Evolutionary conservation across 2,888 invertebrate genomes (phyloP).

Genomic region (Drosophila heteroneura): DNA sequence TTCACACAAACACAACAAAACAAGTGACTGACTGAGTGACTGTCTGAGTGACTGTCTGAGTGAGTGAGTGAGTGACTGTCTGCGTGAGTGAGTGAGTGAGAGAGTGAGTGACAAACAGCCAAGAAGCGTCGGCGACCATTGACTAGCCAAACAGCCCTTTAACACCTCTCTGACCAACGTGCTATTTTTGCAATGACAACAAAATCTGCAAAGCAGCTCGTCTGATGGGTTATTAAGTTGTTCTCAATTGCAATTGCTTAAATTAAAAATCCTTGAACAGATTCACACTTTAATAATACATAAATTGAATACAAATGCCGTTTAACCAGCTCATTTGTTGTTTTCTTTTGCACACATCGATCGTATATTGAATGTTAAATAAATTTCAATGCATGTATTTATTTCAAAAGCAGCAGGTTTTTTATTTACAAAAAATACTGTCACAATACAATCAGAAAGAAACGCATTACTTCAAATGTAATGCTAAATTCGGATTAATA

Average conservation of each 20-base stretch:
- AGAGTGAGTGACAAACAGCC: conserved; percentile 25
- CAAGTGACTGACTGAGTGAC: conserved; percentile 11
- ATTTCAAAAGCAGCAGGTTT: neutral
- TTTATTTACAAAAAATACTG: conserved; percentile 8
- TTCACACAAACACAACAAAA: conserved; percentile 13
- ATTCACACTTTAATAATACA: neutral
- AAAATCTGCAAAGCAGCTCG: neutral
- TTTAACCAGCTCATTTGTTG: neutral
- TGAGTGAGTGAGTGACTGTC: neutral
- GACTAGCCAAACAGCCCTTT: conserved; percentile 31
- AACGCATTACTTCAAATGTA: neutral
- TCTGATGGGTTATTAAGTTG: neutral
- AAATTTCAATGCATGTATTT: neutral
- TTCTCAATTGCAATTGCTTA: neutral
- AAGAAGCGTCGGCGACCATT: conserved; percentile 16
- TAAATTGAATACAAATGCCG: conserved; percentile 1
- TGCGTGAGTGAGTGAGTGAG: neutral
- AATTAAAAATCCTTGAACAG: neutral
- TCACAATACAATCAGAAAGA: neutral
- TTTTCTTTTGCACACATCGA: neutral
- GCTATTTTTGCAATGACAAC: neutral
- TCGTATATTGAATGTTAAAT: neutral
- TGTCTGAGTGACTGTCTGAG: neutral
- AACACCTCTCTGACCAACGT: conserved; percentile 29
- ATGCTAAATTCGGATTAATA: neutral